A percentile compares a stretch with the other conserved stretches of the same genome.
phyloP scores from a whole-genome alignment of 1,140 invertebrate species.

The Drosophila nigrodunni region DNA sequence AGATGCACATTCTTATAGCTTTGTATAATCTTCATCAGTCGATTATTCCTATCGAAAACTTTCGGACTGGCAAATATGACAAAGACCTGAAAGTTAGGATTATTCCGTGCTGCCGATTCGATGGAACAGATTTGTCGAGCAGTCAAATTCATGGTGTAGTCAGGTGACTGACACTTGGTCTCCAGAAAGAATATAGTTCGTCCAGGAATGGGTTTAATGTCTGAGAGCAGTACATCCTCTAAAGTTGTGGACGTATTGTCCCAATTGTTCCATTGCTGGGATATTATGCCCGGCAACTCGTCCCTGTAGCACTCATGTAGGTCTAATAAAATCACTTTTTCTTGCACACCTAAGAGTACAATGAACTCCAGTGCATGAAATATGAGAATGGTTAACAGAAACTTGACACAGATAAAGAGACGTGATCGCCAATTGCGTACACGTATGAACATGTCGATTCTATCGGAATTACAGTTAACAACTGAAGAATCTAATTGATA shows the following conservation, averaged over 20 bases:
- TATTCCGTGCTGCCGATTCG: conserved; percentile 88
- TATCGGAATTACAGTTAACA: no score
- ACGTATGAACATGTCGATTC: no score
- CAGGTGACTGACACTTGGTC: neutral
- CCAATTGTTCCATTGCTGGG: neutral
- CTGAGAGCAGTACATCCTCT: neutral
- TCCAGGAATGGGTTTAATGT: conserved; percentile 1
- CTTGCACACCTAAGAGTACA: no score
- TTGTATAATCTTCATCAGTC: conserved; percentile 76
- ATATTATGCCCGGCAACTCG: neutral
- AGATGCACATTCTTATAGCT: conserved; percentile 87
- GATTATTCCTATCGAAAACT: conserved; percentile 38
- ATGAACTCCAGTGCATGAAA: no score
- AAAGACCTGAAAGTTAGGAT: conserved; percentile 87
- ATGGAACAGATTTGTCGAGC: conserved; percentile 88
- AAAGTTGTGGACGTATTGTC: neutral
- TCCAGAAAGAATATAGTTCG: conserved; percentile 3
- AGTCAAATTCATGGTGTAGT: conserved; percentile 74
- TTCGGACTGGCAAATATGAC: conserved; percentile 86
- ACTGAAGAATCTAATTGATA: no score
- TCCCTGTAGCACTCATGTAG: neutral
- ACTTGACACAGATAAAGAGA: no score
- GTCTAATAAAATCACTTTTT: neutral
- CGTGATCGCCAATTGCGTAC: no score
- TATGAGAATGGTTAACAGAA: no score